Evolutionary conservation across 2,888 invertebrate species (phyloP).

Genomic region (Heliconius ismenius): DNA sequence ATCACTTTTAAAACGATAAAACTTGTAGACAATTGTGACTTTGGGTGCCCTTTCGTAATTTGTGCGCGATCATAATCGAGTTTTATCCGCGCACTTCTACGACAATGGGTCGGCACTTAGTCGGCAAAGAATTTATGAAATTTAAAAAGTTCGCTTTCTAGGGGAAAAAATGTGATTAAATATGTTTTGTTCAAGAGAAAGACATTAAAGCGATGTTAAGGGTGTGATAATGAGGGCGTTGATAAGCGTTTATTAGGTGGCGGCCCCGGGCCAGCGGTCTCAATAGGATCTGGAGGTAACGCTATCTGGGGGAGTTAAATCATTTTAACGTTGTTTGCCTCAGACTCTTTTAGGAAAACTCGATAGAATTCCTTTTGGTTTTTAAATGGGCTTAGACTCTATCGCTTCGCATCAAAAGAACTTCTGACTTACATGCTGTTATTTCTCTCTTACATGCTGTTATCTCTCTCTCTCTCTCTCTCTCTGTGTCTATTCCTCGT

Average conservation of each 20-base stretch:
- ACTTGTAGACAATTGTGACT: slow-evolving; percentile 21
- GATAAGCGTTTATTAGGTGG: slow-evolving; percentile 82
- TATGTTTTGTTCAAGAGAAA: slow-evolving; percentile 83
- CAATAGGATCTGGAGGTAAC: slow-evolving; percentile 69
- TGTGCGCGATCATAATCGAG: slow-evolving; percentile 44
- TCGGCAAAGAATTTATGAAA: slow-evolving; percentile 64
- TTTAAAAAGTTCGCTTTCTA: slow-evolving; percentile 71
- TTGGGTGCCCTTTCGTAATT: slow-evolving; percentile 36
- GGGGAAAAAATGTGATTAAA: slow-evolving; percentile 81
- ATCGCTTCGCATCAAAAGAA: slow-evolving; percentile 49
- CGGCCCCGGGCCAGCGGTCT: slow-evolving; percentile 65
- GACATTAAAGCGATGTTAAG: slow-evolving; percentile 83
- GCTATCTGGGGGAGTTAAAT: slow-evolving; percentile 80
- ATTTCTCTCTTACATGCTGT: slow-evolving; percentile 53
- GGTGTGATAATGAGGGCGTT: slow-evolving; percentile 82
- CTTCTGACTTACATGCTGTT: slow-evolving; percentile 51
- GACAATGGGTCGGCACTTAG: slow-evolving; percentile 41
- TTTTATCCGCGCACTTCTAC: slow-evolving; percentile 46
- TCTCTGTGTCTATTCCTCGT: not conserved
- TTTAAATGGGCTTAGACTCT: slow-evolving; percentile 59
- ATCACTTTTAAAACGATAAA: slow-evolving; percentile 21
- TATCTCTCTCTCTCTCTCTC: not conserved
- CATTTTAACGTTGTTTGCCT: slow-evolving; percentile 79
- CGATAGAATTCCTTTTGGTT: slow-evolving; percentile 64
- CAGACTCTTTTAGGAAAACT: slow-evolving; percentile 69